Conservation (phyloP, 1,140 invertebrate species). For the Trissolcus basalis region DNA sequence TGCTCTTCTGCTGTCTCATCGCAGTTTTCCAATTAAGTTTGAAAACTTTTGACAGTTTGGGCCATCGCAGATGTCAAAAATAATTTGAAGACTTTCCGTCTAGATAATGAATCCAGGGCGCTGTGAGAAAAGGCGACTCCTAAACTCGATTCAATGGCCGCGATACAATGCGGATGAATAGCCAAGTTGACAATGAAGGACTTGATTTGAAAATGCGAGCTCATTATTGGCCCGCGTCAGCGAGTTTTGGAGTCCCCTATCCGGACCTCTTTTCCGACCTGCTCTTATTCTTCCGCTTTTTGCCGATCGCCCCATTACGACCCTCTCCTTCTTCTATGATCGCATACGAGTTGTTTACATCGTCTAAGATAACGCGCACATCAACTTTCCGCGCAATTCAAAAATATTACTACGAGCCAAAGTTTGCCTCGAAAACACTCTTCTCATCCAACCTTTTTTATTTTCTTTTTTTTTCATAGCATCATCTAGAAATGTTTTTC, state of each 20-base stretch:
- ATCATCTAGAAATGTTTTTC: too few relatives aligned
- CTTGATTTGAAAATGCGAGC: conserved; percentile 69
- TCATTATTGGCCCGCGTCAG: conserved; percentile 65
- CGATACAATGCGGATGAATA: conserved; percentile 65
- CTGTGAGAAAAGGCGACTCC: conserved; percentile 32
- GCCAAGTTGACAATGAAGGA: conserved; percentile 65
- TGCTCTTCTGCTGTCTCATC: too few relatives aligned
- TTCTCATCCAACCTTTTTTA: too few relatives aligned
- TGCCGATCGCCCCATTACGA: conserved; percentile 21
- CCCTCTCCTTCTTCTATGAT: conserved; percentile 14
- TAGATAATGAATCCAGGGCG: conserved; percentile 19
- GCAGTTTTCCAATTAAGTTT: too few relatives aligned
- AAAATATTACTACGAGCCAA: too few relatives aligned
- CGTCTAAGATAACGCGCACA: conserved; percentile 9
- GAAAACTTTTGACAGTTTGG: too few relatives aligned
- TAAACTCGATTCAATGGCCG: conserved; percentile 39
- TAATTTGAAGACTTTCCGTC: too few relatives aligned
- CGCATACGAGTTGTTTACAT: conserved; percentile 7
- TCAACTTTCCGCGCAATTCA: background rate
- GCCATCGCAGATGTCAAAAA: too few relatives aligned
- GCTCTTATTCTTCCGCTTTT: conserved; percentile 39
- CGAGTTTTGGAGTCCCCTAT: conserved; percentile 42
- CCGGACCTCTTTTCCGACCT: conserved; percentile 55
- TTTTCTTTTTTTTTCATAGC: too few relatives aligned
- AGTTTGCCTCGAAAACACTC: too few relatives aligned